Conservation (phyloP, 2,888 invertebrate species). For the Ichneumoninae sp. region DNA sequence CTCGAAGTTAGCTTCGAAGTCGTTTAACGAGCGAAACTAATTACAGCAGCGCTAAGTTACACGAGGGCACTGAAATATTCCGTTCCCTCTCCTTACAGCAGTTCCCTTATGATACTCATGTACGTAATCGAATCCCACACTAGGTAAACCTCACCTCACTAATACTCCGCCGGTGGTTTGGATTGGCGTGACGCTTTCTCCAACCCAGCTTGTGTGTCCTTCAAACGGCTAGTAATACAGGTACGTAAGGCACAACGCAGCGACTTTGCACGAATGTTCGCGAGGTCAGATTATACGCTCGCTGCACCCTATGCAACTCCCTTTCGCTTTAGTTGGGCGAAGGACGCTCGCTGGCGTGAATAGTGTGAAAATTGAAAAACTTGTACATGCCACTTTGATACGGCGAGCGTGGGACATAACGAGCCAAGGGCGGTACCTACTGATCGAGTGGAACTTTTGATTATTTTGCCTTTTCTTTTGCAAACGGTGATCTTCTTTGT, state of each 20-base stretch:
- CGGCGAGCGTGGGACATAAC: slow-evolving; percentile 37
- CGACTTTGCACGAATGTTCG: slow-evolving; percentile 66
- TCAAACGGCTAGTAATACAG: slow-evolving; percentile 34
- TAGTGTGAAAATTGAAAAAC: slow-evolving; percentile 68
- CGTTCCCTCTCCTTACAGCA: slow-evolving; percentile 39
- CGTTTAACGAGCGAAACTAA: slow-evolving; percentile 79
- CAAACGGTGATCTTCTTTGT: neutral
- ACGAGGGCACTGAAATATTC: slow-evolving; percentile 15
- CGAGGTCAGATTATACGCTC: slow-evolving; percentile 63
- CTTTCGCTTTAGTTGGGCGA: slow-evolving; percentile 40
- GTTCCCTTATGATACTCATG: slow-evolving; percentile 27
- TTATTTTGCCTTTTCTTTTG: slow-evolving; percentile 2
- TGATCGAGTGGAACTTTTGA: slow-evolving; percentile 35
- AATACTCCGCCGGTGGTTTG: slow-evolving; percentile 49
- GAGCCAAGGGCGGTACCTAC: slow-evolving; percentile 17
- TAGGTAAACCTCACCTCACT: slow-evolving; percentile 10
- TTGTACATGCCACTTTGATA: slow-evolving; percentile 63
- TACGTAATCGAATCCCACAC: slow-evolving; percentile 46
- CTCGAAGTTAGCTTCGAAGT: slow-evolving; percentile 74
- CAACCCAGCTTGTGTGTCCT: slow-evolving; percentile 44
- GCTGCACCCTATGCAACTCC: slow-evolving; percentile 41
- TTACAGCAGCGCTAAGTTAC: slow-evolving; percentile 73
- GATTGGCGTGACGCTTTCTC: slow-evolving; percentile 72
- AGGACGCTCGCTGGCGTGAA: slow-evolving; percentile 41
- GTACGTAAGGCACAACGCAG: slow-evolving; percentile 50